Base-by-base conservation (phyloP, 92 coral and sea anemone genomes). In the Paragorgia papillata region DNA sequence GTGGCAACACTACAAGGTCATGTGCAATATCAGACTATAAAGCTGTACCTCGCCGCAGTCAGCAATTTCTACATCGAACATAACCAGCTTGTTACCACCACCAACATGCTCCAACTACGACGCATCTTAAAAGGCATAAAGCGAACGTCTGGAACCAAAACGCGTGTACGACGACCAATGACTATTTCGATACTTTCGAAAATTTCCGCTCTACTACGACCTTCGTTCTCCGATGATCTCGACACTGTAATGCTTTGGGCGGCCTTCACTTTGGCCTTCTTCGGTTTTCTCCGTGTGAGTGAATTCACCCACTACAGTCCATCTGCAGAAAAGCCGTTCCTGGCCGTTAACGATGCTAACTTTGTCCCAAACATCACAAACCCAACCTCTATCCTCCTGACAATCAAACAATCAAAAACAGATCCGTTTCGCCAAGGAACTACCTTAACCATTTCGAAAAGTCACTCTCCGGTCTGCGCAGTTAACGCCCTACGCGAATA, bases 361-460 rank as follows among this genome's bases (percentile, higher is more conserved):
- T 5, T 51, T 22, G 19, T 51, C 58, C 81, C 81, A 10, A 43
- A 62, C 27, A 76, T 76, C 28, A 26, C 27, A 4, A 41, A 3
- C 3, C 74, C 82, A 1, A 26, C 43, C 9, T 67, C 41, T 66
- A 76, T 62, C 48, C 37, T 10, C 32, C 59, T 77, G 27, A 0
- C 18, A 33, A 60, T 77, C 51, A 61, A 77, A 69, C 30, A 43
- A 18, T 61, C 59, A 7, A 61, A 62, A 40, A 61, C 61, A 4
- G 41, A 61, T 28, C 71, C 75, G 0, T 61, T 61, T 55, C 21
- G 61, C 9, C 48, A 26, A 40, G 19, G 51, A 0, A 20, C 33
- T 1, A 14, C 53, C 0, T n/a, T 74, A 43, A 58, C 59, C 44
- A 51, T 5, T 22, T 17, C 19, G 21, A 6, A 17, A 6, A 51